These are phyloP conservation scores for Pteria penguin DNA, from an alignment of 2,888 invertebrate species.

Conservation along the genomic window DNA sequence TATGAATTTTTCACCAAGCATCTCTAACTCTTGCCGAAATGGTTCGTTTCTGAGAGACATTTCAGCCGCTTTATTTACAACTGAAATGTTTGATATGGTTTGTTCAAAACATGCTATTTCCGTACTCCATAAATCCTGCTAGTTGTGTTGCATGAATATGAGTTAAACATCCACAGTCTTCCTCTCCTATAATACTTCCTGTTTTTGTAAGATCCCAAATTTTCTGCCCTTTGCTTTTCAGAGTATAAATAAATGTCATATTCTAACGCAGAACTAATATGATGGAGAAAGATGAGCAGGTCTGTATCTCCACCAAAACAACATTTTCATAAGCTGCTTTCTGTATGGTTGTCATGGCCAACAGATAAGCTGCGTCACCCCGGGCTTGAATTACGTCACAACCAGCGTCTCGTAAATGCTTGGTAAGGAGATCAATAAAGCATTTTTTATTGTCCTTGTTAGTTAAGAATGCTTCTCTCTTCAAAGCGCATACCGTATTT, in stretches of 20 bases:
- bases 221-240: constrained; percentile 32
- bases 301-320: constrained; percentile 65
- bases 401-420: constrained; percentile 29
- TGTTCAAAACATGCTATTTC: constrained; percentile 38
- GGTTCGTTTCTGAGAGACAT: neutral
- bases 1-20: neutral
- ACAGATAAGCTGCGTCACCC: constrained; percentile 62
- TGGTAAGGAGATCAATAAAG: constrained; percentile 51
- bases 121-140: constrained; percentile 49
- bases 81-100: neutral
- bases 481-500: constrained; percentile 45
- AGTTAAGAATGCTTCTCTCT: constrained; percentile 57
- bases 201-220: constrained; percentile 51
- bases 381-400: constrained; percentile 44
- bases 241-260: constrained; percentile 45
- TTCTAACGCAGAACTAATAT: constrained; percentile 24
- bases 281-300: constrained; percentile 56
- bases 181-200: constrained; percentile 31
- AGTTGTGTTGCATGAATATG: constrained; percentile 56
- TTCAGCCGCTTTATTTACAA: neutral
- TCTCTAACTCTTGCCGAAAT: neutral
- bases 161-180: constrained; percentile 32
- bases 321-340: constrained; percentile 29
- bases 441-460: constrained; percentile 59
- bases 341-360: constrained; percentile 52